Evolutionary conservation across 2,888 invertebrate genomes (phyloP).

Genomic region (Cerastis leucographa): DNA sequence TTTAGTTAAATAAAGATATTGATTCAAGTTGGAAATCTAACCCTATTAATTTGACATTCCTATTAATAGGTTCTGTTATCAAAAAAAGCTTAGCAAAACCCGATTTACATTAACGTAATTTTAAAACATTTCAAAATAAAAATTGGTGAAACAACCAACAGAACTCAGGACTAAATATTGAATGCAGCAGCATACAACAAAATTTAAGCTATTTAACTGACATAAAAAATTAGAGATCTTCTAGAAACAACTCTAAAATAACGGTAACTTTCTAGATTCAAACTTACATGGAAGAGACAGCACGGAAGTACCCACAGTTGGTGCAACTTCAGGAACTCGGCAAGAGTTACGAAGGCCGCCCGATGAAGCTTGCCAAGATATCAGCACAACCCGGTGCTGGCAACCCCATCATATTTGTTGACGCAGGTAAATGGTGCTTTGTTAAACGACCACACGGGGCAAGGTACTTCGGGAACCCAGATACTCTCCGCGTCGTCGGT

Average conservation of each 20-base stretch:
- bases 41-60: neutral
- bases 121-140: neutral
- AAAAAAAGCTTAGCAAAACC: neutral
- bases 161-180: neutral
- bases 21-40: neutral
- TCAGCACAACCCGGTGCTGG: conserved; percentile 85
- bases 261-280: conserved; percentile 74
- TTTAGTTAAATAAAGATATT: neutral
- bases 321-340: conserved; percentile 89
- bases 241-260: neutral
- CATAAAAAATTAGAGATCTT: neutral
- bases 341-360: conserved; percentile 89
- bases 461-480: neutral
- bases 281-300: conserved; percentile 74
- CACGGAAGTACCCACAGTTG: conserved; percentile 80
- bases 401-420: conserved; percentile 91
- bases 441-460: neutral
- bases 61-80: too few species aligned
- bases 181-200: neutral
- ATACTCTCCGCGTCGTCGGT: neutral
- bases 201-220: neutral
- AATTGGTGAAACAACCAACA: neutral
- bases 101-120: neutral
- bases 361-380: conserved; percentile 90
- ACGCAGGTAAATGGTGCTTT: conserved; percentile 83